Evolutionary conservation across 2,797 vertebrate genomes (phyloP).

Genomic region (Dendrocincla tyrannina): DNA sequence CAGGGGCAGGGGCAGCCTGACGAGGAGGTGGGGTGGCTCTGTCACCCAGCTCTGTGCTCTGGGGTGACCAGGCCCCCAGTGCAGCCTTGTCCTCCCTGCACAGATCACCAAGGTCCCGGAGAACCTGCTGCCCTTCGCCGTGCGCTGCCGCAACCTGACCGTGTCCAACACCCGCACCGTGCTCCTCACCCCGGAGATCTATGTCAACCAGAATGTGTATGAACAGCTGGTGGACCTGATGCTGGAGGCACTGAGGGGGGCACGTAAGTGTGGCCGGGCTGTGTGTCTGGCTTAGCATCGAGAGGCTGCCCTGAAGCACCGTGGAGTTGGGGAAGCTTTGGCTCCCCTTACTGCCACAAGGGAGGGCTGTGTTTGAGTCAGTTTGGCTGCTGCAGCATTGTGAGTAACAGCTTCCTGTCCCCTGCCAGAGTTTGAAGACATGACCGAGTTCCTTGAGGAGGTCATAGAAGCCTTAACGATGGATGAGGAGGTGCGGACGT

Average conservation of each 20-base stretch:
- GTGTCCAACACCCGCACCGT: slow-evolving; percentile 90
- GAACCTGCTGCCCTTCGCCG: slow-evolving; percentile 89
- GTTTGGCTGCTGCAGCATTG: rapidly evolving
- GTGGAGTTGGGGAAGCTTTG: neutral
- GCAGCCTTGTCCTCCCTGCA: neutral
- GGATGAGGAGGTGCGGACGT: slow-evolving; percentile 94
- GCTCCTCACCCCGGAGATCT: slow-evolving; percentile 96
- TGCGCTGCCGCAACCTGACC: slow-evolving; percentile 90
- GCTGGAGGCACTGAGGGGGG: slow-evolving; percentile 85
- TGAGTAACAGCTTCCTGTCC: neutral
- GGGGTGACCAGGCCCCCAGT: neutral
- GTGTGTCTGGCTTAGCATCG: rapidly evolving
- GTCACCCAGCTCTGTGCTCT: too few species aligned
- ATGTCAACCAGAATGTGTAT: slow-evolving; percentile 89
- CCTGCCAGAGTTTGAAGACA: slow-evolving; percentile 86
- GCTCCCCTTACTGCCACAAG: rapidly evolving
- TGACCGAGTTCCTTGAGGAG: slow-evolving; percentile 92
- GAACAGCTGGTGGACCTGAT: slow-evolving; percentile 95
- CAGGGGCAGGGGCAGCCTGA: neutral
- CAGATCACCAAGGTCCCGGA: slow-evolving; percentile 97
- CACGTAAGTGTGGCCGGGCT: slow-evolving; percentile 75
- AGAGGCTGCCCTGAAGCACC: rapidly evolving
- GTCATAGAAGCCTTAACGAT: slow-evolving; percentile 84
- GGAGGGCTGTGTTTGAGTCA: rapidly evolving
- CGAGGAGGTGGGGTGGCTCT: rapidly evolving